A percentile compares a stretch with the other conserved stretches of the same genome.
These are phyloP conservation scores for Acanthoscelides obtectus DNA, from an alignment of 2,888 invertebrate genomes.

Conservation along the genomic window DNA sequence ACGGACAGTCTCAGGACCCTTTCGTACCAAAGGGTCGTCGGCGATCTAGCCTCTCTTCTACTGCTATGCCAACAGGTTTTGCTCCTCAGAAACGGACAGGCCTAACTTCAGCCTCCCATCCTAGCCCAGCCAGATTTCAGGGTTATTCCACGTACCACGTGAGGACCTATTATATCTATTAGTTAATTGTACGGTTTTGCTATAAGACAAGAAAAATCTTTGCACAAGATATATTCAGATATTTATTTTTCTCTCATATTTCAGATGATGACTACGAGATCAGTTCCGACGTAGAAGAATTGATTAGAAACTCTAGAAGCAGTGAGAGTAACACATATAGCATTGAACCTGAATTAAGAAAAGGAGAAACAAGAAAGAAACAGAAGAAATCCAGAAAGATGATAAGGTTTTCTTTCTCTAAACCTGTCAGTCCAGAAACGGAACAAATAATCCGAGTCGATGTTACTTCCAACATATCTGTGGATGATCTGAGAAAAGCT, in stretches of 20 bases:
- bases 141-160: too few species aligned
- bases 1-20: too few species aligned
- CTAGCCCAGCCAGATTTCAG: too few species aligned
- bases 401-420: conserved; percentile 39
- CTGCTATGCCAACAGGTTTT: too few species aligned
- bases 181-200: too few species aligned
- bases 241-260: neutral
- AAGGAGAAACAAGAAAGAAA: conserved; percentile 13
- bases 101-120: too few species aligned
- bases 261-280: conserved; percentile 24
- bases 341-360: conserved; percentile 9
- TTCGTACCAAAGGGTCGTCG: too few species aligned
- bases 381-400: conserved; percentile 32
- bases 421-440: conserved; percentile 43
- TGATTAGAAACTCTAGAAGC: conserved; percentile 25
- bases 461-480: conserved; percentile 40
- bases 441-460: conserved; percentile 45
- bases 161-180: too few species aligned
- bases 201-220: too few species aligned
- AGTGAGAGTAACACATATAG: conserved; percentile 13
- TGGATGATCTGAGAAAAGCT: conserved; percentile 20
- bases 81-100: too few species aligned
- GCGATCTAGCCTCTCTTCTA: too few species aligned
- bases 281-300: conserved; percentile 38
- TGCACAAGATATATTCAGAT: too few species aligned